Percentiles rank a stretch among this genome's conserved stretches.
phyloP scores from a whole-genome alignment of 35 echinoderm and acorn worm species.

The Anneissia japonica region DNA sequence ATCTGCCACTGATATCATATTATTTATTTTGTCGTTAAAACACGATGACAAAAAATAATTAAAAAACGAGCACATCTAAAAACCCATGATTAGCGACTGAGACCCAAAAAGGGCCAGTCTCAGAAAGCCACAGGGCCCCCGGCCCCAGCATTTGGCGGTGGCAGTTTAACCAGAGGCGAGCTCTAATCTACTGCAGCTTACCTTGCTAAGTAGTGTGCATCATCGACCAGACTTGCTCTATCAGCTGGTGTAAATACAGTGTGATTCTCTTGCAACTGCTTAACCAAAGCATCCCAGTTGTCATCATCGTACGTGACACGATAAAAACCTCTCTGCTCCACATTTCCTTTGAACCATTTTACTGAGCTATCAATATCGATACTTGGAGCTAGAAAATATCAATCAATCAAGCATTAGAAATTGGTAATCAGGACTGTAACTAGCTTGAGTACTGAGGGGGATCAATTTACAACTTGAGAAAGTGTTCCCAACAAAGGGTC shows the following conservation, averaged over 20 bases:
- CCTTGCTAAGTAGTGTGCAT: slow-evolving; percentile 72
- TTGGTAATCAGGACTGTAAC: neutral
- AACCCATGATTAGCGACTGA: neutral
- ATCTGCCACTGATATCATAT: too few species aligned
- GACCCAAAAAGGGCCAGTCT: neutral
- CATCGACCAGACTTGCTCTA: slow-evolving; percentile 68
- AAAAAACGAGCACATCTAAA: neutral
- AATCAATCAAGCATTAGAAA: neutral
- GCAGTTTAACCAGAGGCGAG: neutral
- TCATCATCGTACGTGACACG: slow-evolving; percentile 71
- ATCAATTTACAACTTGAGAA: too few species aligned
- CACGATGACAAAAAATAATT: neutral
- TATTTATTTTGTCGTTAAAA: too few species aligned
- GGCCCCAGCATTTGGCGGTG: neutral
- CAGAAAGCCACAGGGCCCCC: neutral
- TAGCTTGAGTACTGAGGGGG: neutral
- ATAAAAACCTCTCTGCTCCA: slow-evolving; percentile 67
- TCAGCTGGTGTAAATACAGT: slow-evolving; percentile 42
- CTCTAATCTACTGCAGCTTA: neutral
- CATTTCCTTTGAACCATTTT: slow-evolving; percentile 75
- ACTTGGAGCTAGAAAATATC: neutral
- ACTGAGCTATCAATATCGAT: slow-evolving; percentile 7
- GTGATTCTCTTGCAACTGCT: slow-evolving; percentile 27
- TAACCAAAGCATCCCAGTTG: slow-evolving; percentile 47
- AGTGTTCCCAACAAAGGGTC: too few species aligned